Evolutionary conservation across 1,140 invertebrate species (phyloP).

Genomic region (Drosophila serrata): DNA sequence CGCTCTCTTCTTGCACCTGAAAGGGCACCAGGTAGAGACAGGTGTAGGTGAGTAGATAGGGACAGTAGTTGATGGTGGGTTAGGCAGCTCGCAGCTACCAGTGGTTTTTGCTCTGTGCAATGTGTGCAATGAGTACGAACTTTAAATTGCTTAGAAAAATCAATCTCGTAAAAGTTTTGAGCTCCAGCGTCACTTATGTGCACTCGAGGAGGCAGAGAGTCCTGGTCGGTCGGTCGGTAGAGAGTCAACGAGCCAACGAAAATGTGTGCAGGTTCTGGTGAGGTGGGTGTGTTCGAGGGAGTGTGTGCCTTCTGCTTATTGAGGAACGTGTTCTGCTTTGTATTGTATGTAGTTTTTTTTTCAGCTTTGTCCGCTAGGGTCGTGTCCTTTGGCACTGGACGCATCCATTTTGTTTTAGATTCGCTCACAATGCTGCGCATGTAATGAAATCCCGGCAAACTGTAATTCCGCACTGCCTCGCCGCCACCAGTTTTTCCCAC

Average conservation of each 20-base stretch:
- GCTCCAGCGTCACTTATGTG: conserved; percentile 67
- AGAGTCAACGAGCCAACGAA: conserved; percentile 72
- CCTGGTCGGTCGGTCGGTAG: conserved; percentile 1
- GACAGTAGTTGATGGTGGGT: not conserved
- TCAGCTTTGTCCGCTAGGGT: not conserved
- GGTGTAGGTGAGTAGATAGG: not conserved
- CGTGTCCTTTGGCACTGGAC: conserved; percentile 36
- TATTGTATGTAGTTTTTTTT: conserved; percentile 18
- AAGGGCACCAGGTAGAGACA: conserved; percentile 4
- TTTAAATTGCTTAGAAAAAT: conserved; percentile 83
- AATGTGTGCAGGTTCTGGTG: conserved; percentile 40
- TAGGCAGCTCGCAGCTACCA: conserved; percentile 12
- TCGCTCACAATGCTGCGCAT: conserved; percentile 43
- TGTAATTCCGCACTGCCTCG: conserved; percentile 45
- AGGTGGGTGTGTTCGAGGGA: conserved; percentile 6
- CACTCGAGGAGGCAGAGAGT: conserved; percentile 28
- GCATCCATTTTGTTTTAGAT: conserved; percentile 63
- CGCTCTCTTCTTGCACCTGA: not conserved
- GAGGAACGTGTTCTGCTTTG: conserved; percentile 52
- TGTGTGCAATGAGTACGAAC: conserved; percentile 61
- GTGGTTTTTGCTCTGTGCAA: conserved; percentile 41
- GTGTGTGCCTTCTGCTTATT: conserved; percentile 63
- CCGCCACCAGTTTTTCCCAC: conserved; percentile 19
- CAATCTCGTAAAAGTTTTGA: conserved; percentile 81
- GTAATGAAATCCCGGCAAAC: conserved; percentile 51